These are phyloP conservation scores for Nephila pilipes DNA, from an alignment of 1,140 invertebrate species.

Conservation along the genomic window DNA sequence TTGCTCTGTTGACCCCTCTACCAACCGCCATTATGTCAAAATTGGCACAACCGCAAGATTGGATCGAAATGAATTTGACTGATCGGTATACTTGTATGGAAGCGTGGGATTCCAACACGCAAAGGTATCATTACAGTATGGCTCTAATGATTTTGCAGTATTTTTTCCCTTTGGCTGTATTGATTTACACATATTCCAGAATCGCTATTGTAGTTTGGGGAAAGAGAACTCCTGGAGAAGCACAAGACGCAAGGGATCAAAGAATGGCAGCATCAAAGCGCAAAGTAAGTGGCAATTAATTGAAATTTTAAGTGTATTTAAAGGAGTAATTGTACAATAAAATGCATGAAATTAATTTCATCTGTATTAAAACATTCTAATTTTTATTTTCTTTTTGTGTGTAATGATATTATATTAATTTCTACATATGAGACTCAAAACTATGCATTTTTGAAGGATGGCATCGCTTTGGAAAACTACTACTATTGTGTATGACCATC, in stretches of 20 bases:
- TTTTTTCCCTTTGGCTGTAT: conserved; percentile 89
- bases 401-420: too few species aligned
- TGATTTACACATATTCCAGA: conserved; percentile 92
- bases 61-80: conserved; percentile 85
- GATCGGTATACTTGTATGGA: conserved; percentile 81
- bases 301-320: too few species aligned
- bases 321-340: too few species aligned
- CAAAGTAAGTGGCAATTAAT: conserved; percentile 86
- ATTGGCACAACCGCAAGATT: conserved; percentile 83
- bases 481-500: too few species aligned
- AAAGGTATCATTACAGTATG: conserved; percentile 88
- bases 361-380: too few species aligned
- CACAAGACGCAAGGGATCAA: conserved; percentile 89
- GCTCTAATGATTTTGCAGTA: conserved; percentile 92
- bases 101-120: conserved; percentile 79
- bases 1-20: conserved; percentile 89
- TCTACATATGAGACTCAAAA: too few species aligned
- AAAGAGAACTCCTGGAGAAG: conserved; percentile 91
- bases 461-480: too few species aligned
- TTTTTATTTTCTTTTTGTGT: too few species aligned
- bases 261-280: conserved; percentile 91
- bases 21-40: conserved; percentile 88
- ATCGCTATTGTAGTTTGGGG: conserved; percentile 95
- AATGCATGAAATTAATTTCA: too few species aligned
- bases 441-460: too few species aligned